Conservation (phyloP, 2,888 invertebrate species). For the Therioaphis trifolii region DNA sequence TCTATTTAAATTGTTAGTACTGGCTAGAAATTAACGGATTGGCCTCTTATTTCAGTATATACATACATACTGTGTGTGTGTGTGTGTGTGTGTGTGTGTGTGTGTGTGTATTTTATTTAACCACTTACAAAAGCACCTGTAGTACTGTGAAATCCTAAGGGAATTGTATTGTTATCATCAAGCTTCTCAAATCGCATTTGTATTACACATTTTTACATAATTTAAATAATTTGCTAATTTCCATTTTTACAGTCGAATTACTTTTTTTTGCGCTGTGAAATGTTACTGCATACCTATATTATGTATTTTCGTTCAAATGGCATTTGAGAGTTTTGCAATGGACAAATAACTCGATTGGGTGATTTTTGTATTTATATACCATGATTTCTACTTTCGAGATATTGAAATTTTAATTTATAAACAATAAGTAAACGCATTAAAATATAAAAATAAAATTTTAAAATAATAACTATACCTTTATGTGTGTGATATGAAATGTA, state of each 20-base stretch:
- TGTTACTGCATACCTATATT: background rate
- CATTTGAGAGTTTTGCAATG: background rate
- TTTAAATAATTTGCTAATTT: conserved; percentile 48
- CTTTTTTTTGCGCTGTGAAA: background rate
- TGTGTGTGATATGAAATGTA: too few species aligned
- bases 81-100: background rate
- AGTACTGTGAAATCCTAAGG: conserved; percentile 13
- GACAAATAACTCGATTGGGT: too few species aligned
- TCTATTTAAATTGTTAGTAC: conserved; percentile 30
- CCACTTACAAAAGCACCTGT: background rate
- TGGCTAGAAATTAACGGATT: background rate
- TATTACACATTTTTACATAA: conserved; percentile 56
- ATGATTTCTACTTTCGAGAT: background rate
- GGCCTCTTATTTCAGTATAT: too few species aligned
- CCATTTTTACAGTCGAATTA: conserved; percentile 3
- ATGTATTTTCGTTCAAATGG: conserved; percentile 1
- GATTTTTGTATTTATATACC: background rate
- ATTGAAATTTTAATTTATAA: background rate
- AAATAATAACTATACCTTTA: too few species aligned
- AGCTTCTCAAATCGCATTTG: conserved; percentile 38
- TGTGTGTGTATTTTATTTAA: background rate
- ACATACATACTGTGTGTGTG: background rate
- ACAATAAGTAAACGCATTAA: too few species aligned
- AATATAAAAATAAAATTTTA: too few species aligned
- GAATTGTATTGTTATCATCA: conserved; percentile 41